phyloP scores from a whole-genome alignment of 2,113 vertebrate genomes.

The Entelurus aequoreus region DNA sequence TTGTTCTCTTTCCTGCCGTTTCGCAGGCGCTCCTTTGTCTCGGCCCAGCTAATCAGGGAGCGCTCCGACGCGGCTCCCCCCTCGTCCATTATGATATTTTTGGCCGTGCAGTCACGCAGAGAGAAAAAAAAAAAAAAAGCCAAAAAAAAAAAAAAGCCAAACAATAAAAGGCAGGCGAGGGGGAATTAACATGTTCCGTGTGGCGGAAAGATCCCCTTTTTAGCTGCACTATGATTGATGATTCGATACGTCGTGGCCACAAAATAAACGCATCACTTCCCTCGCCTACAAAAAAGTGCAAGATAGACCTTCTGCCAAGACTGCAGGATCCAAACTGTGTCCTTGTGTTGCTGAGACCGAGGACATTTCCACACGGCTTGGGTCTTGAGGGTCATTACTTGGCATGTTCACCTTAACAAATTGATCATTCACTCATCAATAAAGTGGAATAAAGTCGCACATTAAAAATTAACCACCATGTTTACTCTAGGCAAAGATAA shows the following conservation, averaged over 20 bases:
- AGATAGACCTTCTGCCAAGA: constrained; percentile 15
- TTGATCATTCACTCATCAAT: no score
- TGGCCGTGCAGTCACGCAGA: constrained; percentile 30
- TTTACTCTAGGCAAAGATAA: no score
- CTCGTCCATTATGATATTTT: constrained; percentile 62
- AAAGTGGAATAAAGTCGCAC: no score
- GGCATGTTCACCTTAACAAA: no score
- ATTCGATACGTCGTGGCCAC: constrained; percentile 22
- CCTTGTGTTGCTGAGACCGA: constrained; percentile 61
- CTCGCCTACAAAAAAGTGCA: constrained; percentile 21
- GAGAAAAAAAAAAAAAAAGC: neutral
- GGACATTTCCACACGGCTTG: constrained; percentile 56
- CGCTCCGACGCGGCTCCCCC: constrained; percentile 58
- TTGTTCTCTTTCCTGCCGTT: constrained; percentile 75
- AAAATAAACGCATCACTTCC: constrained; percentile 25
- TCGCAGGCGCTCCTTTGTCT: constrained; percentile 68
- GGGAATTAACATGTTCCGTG: neutral
- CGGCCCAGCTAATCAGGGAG: constrained; percentile 68
- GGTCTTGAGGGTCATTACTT: no score
- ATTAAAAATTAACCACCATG: no score
- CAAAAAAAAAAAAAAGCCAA: neutral
- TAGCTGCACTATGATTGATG: constrained; percentile 27
- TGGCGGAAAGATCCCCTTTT: constrained; percentile 9
- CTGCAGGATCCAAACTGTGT: neutral
- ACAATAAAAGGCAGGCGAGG: no score